phyloP scores from a whole-genome alignment of 2,888 invertebrate species.

The Drosophila fulvimacula region DNA sequence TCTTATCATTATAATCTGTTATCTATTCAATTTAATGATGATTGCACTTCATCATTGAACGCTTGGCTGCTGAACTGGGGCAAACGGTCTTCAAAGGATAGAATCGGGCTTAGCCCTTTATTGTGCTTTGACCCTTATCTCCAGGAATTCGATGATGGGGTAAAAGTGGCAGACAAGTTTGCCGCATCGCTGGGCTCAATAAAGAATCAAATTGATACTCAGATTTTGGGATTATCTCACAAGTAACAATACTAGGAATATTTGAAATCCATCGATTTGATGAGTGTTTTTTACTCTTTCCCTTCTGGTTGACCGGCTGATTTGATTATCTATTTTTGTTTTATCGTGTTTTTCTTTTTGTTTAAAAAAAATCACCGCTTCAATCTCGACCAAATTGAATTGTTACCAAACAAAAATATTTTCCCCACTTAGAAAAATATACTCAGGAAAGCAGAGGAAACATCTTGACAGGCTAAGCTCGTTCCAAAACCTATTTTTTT shows the following conservation, averaged over 20 bases:
- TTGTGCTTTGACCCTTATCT: constrained; percentile 30
- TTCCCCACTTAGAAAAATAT: constrained; percentile 54
- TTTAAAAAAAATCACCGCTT: background rate
- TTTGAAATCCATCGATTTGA: constrained; percentile 47
- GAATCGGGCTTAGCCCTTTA: constrained; percentile 9
- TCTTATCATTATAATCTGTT: constrained; percentile 23
- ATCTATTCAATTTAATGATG: constrained; percentile 8
- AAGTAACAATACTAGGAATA: constrained; percentile 63
- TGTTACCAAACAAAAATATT: constrained; percentile 1
- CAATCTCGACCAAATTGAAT: background rate
- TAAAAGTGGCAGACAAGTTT: constrained; percentile 39
- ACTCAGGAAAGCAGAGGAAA: background rate
- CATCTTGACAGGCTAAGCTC: constrained; percentile 30
- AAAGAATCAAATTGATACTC: constrained; percentile 61
- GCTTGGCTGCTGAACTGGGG: constrained; percentile 5
- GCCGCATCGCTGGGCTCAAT: constrained; percentile 41
- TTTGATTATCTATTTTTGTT: constrained; percentile 30
- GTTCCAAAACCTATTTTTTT: constrained; percentile 51
- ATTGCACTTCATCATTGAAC: constrained; percentile 8
- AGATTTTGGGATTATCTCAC: constrained; percentile 57
- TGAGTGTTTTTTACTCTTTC: constrained; percentile 29
- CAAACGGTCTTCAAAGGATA: constrained; percentile 2
- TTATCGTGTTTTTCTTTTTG: background rate
- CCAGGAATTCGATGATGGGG: constrained; percentile 25
- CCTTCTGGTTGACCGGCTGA: constrained; percentile 30